phyloP scores from a whole-genome alignment of 2,797 vertebrate genomes.

The Poeciliopsis presidionis region DNA sequence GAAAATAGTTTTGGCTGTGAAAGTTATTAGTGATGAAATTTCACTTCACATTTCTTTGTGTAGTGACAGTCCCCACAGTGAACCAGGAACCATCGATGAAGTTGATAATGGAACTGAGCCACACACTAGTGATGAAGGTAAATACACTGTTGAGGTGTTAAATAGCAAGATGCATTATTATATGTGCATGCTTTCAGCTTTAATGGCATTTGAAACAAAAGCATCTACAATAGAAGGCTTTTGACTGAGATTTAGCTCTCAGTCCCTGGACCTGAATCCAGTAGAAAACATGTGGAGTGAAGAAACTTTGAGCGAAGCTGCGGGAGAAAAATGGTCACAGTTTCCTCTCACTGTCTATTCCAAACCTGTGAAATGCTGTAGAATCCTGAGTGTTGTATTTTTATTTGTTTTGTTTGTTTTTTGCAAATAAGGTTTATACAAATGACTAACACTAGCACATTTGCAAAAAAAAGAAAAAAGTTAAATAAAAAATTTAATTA shows the following conservation, averaged over 20 bases:
- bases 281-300: background rate
- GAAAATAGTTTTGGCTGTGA: background rate
- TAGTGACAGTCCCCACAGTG: constrained; percentile 98
- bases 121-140: constrained; percentile 97
- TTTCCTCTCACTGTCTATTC: background rate
- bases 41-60: constrained; percentile 1
- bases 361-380: background rate
- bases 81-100: constrained; percentile 96
- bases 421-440: background rate
- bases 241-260: background rate
- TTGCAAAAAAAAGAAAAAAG: background rate
- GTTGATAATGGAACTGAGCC: constrained; percentile 95
- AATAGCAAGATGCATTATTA: background rate
- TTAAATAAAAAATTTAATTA: too few species aligned
- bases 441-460: background rate
- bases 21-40: background rate
- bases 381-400: background rate
- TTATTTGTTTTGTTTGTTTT: background rate
- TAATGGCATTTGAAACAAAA: background rate
- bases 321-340: background rate
- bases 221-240: background rate
- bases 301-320: background rate
- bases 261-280: background rate
- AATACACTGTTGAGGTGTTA: constrained; percentile 44
- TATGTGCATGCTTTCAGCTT: background rate